phyloP scores from a whole-genome alignment of 2,888 invertebrate species.

The Acleris sparsana region DNA sequence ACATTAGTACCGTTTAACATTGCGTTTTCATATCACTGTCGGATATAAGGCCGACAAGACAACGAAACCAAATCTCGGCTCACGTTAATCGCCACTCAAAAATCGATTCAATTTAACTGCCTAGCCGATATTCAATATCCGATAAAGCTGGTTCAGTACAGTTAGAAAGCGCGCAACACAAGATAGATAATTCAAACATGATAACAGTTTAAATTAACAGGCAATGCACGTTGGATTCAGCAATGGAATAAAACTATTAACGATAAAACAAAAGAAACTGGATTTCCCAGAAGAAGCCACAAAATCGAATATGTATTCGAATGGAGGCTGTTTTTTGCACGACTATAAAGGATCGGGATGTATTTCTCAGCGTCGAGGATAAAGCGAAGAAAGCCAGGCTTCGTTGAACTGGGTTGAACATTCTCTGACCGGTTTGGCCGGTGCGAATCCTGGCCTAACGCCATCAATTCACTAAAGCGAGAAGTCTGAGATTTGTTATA shows the following conservation, averaged over 20 bases:
- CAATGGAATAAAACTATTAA: background rate
- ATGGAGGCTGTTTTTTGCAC: conserved; percentile 1
- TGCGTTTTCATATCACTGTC: conserved; percentile 23
- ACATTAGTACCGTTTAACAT: background rate
- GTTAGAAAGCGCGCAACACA: conserved; percentile 8
- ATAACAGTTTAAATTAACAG: background rate
- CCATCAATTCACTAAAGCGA: background rate
- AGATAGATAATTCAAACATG: background rate
- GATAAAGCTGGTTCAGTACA: background rate
- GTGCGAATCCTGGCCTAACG: conserved; percentile 69
- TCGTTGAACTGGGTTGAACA: conserved; percentile 72
- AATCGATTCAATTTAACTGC: conserved; percentile 16
- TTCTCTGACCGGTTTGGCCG: conserved; percentile 78
- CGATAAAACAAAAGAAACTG: background rate
- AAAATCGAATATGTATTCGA: background rate
- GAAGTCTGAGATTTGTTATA: background rate
- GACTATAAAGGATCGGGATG: conserved; percentile 20
- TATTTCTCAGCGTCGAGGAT: conserved; percentile 44
- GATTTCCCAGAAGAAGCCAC: conserved; percentile 9
- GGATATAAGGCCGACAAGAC: conserved; percentile 16
- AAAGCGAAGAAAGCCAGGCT: conserved; percentile 71
- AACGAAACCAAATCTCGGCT: conserved; percentile 16
- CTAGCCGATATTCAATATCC: conserved; percentile 12
- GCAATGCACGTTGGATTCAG: background rate
- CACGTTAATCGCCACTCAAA: conserved; percentile 24